Evolutionary conservation across 2,113 vertebrate species (phyloP).

Genomic region (Promerops cafer): DNA sequence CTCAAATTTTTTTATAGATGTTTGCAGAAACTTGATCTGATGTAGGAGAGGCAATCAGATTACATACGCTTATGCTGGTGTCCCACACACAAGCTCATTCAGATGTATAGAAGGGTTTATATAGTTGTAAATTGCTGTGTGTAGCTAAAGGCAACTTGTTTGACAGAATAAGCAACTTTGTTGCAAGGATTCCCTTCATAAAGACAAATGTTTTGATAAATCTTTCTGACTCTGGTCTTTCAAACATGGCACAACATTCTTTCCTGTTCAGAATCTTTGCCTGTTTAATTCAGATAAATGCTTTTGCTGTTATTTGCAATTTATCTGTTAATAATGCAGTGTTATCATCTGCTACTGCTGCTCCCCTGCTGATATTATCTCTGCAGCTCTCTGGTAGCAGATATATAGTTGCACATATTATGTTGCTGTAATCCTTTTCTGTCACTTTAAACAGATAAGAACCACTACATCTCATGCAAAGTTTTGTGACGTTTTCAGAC

Average conservation of each 20-base stretch:
- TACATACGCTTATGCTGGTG: neutral
- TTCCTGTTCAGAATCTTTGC: slow-evolving; percentile 46
- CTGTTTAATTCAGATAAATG: slow-evolving; percentile 64
- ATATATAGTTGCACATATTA: neutral
- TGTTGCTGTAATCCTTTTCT: neutral
- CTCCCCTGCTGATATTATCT: neutral
- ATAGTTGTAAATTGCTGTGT: neutral
- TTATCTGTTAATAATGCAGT: slow-evolving; percentile 39
- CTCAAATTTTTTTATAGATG: neutral
- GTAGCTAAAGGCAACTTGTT: neutral
- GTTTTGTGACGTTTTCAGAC: neutral
- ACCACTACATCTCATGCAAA: neutral
- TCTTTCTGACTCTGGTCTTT: neutral
- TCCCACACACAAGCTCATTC: neutral
- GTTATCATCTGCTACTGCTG: slow-evolving; percentile 1
- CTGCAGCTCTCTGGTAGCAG: neutral
- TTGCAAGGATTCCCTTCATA: neutral
- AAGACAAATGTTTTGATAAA: neutral
- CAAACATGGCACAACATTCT: neutral
- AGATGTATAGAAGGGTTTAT: neutral
- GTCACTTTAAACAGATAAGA: neutral
- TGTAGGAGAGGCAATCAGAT: neutral
- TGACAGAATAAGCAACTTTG: neutral
- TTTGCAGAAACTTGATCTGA: neutral
- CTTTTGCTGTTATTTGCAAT: neutral